These are phyloP conservation scores for Pilophorus perplexus DNA, from an alignment of 2,888 invertebrate species.

Conservation along the genomic window DNA sequence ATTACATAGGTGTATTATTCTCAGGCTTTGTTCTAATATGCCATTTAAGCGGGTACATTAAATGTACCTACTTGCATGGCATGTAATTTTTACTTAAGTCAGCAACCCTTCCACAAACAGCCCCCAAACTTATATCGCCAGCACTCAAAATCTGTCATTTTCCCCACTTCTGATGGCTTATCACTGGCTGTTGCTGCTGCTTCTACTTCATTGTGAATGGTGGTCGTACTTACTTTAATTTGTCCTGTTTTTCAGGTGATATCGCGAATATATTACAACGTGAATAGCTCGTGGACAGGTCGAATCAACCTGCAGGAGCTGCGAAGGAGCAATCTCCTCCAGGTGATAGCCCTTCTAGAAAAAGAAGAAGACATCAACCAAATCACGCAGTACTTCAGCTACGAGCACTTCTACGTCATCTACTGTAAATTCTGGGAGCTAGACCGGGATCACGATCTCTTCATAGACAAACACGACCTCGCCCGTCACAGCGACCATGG, in stretches of 20 bases:
- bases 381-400: conserved; percentile 72
- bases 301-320: conserved; percentile 84
- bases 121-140: background rate
- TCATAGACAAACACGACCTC: conserved; percentile 90
- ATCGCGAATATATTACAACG: conserved; percentile 94
- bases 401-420: conserved; percentile 99
- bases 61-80: background rate
- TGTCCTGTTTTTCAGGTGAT: conserved; percentile 78
- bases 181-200: background rate
- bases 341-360: conserved; percentile 73
- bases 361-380: conserved; percentile 97
- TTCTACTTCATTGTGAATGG: background rate
- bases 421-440: conserved; percentile 99
- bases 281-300: conserved; percentile 96
- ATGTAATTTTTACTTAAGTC: background rate
- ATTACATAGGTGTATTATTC: no score
- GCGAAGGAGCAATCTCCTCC: conserved; percentile 77
- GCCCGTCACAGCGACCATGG: conserved; percentile 94
- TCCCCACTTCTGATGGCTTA: background rate
- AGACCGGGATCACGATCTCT: conserved; percentile 96
- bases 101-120: background rate
- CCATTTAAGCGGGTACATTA: background rate
- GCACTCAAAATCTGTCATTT: background rate
- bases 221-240: no score
- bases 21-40: background rate